These are phyloP conservation scores for Sinhomidia bicolor DNA, from an alignment of 2,888 invertebrate genomes.

Conservation along the genomic window DNA sequence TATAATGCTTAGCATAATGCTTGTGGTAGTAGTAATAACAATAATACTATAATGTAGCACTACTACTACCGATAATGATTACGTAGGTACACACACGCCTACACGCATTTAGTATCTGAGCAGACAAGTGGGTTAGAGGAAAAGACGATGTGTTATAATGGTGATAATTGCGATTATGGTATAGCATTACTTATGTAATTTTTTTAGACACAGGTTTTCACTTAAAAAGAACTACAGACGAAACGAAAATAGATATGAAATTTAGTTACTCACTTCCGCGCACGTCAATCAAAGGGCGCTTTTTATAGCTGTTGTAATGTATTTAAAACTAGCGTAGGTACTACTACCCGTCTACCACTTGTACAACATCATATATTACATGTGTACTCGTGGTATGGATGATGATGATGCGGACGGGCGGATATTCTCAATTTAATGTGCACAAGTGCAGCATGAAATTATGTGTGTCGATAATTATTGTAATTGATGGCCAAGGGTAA, in stretches of 20 bases:
- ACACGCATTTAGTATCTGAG: neutral
- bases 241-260: neutral
- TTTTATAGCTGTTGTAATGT: neutral
- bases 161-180: constrained; percentile 30
- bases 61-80: neutral
- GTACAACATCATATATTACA: no score
- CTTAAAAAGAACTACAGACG: no score
- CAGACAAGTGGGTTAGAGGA: constrained; percentile 59
- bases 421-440: constrained; percentile 7
- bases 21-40: no score
- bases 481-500: constrained; percentile 45
- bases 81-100: neutral
- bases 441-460: constrained; percentile 28
- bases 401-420: neutral
- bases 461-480: constrained; percentile 10
- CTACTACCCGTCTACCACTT: no score
- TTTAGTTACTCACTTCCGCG: constrained; percentile 33
- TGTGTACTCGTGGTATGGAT: neutral
- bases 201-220: constrained; percentile 61
- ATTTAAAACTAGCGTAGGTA: neutral
- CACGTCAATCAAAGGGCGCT: neutral
- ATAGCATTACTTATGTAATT: constrained; percentile 47
- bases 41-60: no score
- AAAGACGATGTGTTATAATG: constrained; percentile 20
- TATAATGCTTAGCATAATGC: no score